Evolutionary conservation across 2,888 invertebrate genomes (phyloP), one percentile per base, ranked within the genome.

Genomic region (Eumerus sabulonum): DNA sequence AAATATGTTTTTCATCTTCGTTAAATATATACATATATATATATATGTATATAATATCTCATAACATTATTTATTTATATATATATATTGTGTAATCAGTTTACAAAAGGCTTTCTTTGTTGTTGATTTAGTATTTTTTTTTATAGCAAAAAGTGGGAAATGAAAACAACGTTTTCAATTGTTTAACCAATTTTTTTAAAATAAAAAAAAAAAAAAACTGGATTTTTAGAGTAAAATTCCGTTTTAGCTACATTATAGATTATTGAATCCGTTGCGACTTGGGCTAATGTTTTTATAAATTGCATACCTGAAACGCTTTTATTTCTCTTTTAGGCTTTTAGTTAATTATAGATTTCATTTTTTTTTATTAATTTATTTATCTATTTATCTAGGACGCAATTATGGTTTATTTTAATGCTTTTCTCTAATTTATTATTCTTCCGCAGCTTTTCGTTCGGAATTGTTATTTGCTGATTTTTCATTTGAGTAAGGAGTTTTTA

Each of bases 101-200:
- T 70, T 74, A 64, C 64, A 64, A 79, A 79, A 79, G 79, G 79
- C 74, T 79, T 19, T 56, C 36, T 53, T 27, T 68, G 63, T 63
- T 40, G 35, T 70, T 76, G 54, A 44, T 44, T 60, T 54, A 42
- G 38, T 44, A 35, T 44, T 44, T 42, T 7, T 67, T 59, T 50
- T 56, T 42, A 47, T 71, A 67, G 48, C 63, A 45, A 79, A 77
- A 72, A 59, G n/a, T 68, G 12, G 63, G 54, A 73, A 73, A 44
- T 44, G 40, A 57, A 27, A 59, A 44, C 13, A 17, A 54, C 17
- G 13, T 51, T 50, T 67, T 27, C 27, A 27, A 27, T 27, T n/a
- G n/a, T 27, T 59, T 51, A 14, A 36, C 51, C 45, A 38, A 60
- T 60, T 53, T 60, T 36, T 51, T 44, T 56, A 27, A 36, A n/a